These are phyloP conservation scores for Cebus imitator DNA, from an alignment of 2,113 vertebrate species.

Conservation along the genomic window DNA sequence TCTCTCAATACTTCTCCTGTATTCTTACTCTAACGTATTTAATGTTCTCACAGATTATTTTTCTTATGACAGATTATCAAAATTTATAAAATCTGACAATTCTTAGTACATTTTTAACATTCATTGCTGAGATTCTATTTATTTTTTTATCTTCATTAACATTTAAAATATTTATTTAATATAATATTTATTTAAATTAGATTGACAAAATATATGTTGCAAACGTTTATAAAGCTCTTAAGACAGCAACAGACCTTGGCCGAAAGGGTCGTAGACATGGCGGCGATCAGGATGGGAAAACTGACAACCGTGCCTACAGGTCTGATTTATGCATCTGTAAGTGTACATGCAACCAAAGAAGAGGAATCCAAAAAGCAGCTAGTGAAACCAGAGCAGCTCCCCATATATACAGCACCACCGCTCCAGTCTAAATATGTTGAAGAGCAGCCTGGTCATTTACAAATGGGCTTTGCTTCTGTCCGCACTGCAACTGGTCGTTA, in stretches of 20 bases:
- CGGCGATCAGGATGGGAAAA: too few species aligned
- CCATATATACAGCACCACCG: too few species aligned
- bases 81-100: constrained; percentile 27
- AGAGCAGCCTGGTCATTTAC: too few species aligned
- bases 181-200: background rate
- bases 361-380: too few species aligned
- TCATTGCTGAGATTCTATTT: background rate
- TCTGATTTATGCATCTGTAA: too few species aligned
- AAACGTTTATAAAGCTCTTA: background rate
- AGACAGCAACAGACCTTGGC: background rate
- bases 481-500: too few species aligned
- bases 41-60: background rate
- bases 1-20: background rate
- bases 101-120: background rate
- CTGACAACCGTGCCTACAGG: too few species aligned
- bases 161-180: constrained; percentile 35
- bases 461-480: too few species aligned
- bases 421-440: too few species aligned
- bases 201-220: background rate
- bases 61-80: background rate
- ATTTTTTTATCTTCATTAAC: constrained; percentile 58
- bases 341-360: too few species aligned
- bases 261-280: too few species aligned
- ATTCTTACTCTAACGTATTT: background rate
- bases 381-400: too few species aligned